A percentile compares a stretch with the other conserved stretches of the same genome.
phyloP scores from a whole-genome alignment of 92 coral and sea anemone species.

The Epizoanthus illoricatus region DNA sequence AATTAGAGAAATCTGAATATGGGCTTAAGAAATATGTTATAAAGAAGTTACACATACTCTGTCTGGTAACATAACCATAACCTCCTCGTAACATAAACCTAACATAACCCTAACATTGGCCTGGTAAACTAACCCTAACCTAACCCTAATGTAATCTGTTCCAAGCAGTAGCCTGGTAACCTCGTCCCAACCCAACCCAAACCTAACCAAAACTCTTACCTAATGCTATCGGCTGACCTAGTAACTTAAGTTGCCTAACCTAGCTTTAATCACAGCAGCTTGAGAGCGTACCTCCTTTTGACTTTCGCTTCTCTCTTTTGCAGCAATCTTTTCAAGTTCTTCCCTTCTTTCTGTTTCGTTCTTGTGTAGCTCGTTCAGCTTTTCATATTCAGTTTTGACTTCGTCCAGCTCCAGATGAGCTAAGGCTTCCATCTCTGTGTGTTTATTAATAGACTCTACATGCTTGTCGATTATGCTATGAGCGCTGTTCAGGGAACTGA shows the following conservation, averaged over 20 bases:
- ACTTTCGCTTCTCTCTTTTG: conserved; percentile 38
- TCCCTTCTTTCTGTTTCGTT: conserved; percentile 50
- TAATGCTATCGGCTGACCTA: too few relatives aligned
- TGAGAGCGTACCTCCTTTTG: conserved; percentile 10
- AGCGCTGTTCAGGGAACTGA: conserved; percentile 65
- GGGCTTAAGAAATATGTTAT: too few relatives aligned
- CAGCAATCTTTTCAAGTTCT: conserved; percentile 28
- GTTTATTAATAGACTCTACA: conserved; percentile 79
- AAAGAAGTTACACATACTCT: too few relatives aligned
- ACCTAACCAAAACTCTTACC: too few relatives aligned
- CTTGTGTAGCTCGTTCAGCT: conserved; percentile 40
- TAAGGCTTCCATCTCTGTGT: conserved; percentile 72
- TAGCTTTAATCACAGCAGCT: background rate
- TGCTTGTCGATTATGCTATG: conserved; percentile 72
- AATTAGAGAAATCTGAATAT: too few relatives aligned
- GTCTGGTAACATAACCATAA: too few relatives aligned
- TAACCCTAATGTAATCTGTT: background rate
- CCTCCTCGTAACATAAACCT: too few relatives aligned
- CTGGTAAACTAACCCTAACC: background rate
- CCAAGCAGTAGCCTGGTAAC: background rate
- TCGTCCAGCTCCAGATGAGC: conserved; percentile 85
- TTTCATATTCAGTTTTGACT: conserved; percentile 66
- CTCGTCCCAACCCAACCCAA: too few relatives aligned
- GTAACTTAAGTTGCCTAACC: background rate
- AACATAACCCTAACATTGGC: too few relatives aligned